phyloP scores from a whole-genome alignment of 1,140 invertebrate genomes.

The Cataglyphis hispanica region DNA sequence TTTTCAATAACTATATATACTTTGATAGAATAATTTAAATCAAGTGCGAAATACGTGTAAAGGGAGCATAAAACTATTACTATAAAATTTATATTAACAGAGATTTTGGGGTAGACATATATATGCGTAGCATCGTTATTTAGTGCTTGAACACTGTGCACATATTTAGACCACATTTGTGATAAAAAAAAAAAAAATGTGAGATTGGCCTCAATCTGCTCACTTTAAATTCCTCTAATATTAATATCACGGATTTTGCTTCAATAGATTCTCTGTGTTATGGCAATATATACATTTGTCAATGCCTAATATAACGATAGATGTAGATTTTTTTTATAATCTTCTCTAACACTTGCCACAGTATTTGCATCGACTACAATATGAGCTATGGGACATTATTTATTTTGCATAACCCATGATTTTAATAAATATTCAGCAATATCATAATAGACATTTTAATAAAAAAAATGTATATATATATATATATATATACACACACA shows the following conservation, averaged over 20 bases:
- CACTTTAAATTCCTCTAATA: constrained; percentile 45
- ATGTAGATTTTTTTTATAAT: constrained; percentile 17
- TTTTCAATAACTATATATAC: constrained; percentile 50
- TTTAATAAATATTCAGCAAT: constrained; percentile 32
- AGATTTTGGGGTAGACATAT: constrained; percentile 29
- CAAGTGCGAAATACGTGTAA: constrained; percentile 55
- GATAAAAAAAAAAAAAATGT: background rate
- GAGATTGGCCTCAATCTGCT: constrained; percentile 33
- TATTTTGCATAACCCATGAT: constrained; percentile 11
- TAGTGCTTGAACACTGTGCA: constrained; percentile 40
- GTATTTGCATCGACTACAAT: constrained; percentile 27
- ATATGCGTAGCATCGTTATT: constrained; percentile 38
- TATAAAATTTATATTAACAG: constrained; percentile 45
- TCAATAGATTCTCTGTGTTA: constrained; percentile 52
- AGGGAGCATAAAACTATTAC: constrained; percentile 48
- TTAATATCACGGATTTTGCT: constrained; percentile 58
- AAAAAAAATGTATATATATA: constrained; percentile 7
- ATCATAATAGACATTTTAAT: background rate
- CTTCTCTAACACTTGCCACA: constrained; percentile 32
- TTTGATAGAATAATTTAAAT: constrained; percentile 27
- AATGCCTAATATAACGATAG: constrained; percentile 18
- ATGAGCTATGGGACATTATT: constrained; percentile 64
- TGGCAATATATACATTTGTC: constrained; percentile 53
- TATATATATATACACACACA: background rate
- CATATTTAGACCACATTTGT: constrained; percentile 10